Evolutionary conservation across 2,888 invertebrate species (phyloP).

Genomic region (Agrypnus murinus): DNA sequence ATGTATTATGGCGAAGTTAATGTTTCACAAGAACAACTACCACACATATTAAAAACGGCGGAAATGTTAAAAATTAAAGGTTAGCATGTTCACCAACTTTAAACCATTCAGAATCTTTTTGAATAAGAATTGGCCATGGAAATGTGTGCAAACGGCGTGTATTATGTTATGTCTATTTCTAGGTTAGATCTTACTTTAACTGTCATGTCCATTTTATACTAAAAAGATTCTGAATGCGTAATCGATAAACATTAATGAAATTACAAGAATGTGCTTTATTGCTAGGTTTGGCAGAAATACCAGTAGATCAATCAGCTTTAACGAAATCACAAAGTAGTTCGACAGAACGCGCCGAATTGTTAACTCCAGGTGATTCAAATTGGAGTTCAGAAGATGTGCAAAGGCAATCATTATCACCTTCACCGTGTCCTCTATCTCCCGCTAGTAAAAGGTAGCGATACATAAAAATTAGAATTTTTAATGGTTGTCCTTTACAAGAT

Average conservation of each 20-base stretch:
- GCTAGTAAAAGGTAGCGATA: slow-evolving; percentile 65
- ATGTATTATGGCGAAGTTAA: slow-evolving; percentile 96
- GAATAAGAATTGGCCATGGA: too few species aligned
- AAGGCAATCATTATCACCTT: slow-evolving; percentile 78
- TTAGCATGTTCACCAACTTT: too few species aligned
- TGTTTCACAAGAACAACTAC: slow-evolving; percentile 90
- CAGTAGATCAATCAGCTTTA: slow-evolving; percentile 80
- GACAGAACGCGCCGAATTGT: slow-evolving; percentile 72
- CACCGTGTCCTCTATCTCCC: slow-evolving; percentile 76
- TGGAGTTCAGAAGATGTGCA: slow-evolving; percentile 74
- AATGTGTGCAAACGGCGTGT: too few species aligned
- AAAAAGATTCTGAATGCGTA: too few species aligned
- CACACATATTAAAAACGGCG: slow-evolving; percentile 86
- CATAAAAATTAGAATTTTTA: too few species aligned
- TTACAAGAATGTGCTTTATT: too few species aligned
- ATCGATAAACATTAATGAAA: too few species aligned
- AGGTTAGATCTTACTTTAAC: too few species aligned
- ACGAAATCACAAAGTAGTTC: slow-evolving; percentile 81
- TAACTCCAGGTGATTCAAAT: slow-evolving; percentile 75
- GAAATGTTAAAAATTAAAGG: slow-evolving; percentile 91
- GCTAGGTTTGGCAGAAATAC: slow-evolving; percentile 88
- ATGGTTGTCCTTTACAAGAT: too few species aligned
- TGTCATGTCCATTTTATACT: too few species aligned
- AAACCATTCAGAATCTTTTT: too few species aligned
- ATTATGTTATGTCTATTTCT: too few species aligned